phyloP scores from a whole-genome alignment of 2,888 invertebrate species.

The Physocephala rufipes region DNA sequence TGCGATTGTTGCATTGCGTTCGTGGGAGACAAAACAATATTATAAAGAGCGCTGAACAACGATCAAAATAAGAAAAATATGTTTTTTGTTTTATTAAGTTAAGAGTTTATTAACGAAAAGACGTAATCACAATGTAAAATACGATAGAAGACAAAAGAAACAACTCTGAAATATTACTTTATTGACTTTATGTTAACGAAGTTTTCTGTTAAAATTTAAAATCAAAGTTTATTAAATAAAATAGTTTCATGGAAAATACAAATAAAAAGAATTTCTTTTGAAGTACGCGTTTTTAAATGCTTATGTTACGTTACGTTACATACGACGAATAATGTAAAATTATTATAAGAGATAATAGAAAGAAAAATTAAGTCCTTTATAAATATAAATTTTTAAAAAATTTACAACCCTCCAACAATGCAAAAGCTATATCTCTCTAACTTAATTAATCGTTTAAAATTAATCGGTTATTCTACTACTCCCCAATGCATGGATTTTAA shows the following conservation, averaged over 20 bases:
- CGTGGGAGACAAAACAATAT: not conserved
- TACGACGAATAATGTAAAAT: not conserved
- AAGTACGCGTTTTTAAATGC: not conserved
- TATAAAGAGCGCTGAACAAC: not conserved
- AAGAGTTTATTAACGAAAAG: not conserved
- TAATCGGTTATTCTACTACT: slow-evolving; percentile 28
- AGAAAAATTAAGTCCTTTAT: too few relatives aligned
- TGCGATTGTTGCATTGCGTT: slow-evolving; percentile 8
- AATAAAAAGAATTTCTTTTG: not conserved
- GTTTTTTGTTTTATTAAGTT: slow-evolving; percentile 3
- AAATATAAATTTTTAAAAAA: not conserved
- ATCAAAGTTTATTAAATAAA: slow-evolving; percentile 27
- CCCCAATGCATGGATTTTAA: not conserved
- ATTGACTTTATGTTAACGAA: slow-evolving; percentile 25
- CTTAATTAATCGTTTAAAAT: slow-evolving; percentile 10
- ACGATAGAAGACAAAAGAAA: not conserved
- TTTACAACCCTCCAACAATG: slow-evolving; percentile 29
- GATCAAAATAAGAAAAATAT: not conserved
- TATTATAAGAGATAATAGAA: not conserved
- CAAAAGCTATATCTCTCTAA: slow-evolving; percentile 23
- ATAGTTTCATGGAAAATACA: slow-evolving; percentile 13
- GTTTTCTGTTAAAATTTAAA: slow-evolving; percentile 26
- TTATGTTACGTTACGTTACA: too few relatives aligned
- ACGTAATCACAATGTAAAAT: not conserved
- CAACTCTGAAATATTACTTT: slow-evolving; percentile 3